Evolutionary conservation across 2,888 invertebrate species (phyloP), one percentile per base, ranked within the genome.

Genomic region (Mantis religiosa): DNA sequence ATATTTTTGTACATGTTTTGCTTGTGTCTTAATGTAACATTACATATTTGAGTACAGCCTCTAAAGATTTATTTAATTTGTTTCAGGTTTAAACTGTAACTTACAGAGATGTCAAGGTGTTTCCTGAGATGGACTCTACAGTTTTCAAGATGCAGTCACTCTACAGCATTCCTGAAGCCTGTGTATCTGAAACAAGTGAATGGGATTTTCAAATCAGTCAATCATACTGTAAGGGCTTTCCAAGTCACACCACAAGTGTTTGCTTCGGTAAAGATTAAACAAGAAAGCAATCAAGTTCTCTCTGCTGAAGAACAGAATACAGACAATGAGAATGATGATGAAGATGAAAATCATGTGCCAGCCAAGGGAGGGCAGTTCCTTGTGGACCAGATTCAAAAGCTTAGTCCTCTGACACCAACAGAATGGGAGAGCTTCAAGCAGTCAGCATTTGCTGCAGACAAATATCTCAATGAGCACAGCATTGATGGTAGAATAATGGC

Each of bases 401-500:
- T 81, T 27, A 82, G 88, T 12, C 87, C 84, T 15, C 86, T 89
- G 15, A 83, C 89, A 8, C 30, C 82, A 30, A 89, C 90, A 6
- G 89, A 92, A 86, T 95, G 95, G 94, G 89, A 91, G 6, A 88
- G 91, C 83, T 90, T 95, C 28, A 94, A 94, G 92, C 91, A 92
- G 71, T 92, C 93, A 90, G 91, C 94, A 84, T 91, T 95, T 27
- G 91, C 92, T 1, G 92, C 92, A 90, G 91, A 91, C 84, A 93
- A 93, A n/a, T 91, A 91, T 71, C 91, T 94, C 25, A 94, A 93
- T 85, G 90, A 93, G 83, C 93, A 93, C 83, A 96, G 95, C 92
- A 93, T 96, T 71, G 96, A 97, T 93, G 94, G 95, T 81, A 92
- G 94, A 0, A 93, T 96, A 82, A 91, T 96, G 82, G 94, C 95